Conservation (phyloP, 2,113 vertebrate genomes). For the Serilophus lunatus region DNA sequence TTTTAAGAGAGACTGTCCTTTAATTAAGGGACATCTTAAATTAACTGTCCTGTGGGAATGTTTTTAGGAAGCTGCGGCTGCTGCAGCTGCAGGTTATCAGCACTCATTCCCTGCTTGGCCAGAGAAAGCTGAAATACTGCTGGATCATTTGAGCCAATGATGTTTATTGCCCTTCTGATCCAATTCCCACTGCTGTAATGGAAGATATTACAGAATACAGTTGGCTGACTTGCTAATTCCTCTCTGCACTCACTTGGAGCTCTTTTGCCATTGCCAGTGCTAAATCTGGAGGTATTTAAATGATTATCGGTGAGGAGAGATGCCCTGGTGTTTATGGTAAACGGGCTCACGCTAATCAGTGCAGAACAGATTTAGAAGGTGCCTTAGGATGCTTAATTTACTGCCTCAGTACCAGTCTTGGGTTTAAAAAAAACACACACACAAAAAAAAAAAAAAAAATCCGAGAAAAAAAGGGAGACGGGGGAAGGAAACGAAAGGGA, state of each 20-base stretch:
- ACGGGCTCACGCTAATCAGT: slow-evolving; percentile 61
- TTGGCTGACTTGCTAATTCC: slow-evolving; percentile 51
- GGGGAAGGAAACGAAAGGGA: neutral
- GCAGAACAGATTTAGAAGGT: slow-evolving; percentile 68
- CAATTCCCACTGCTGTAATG: slow-evolving; percentile 54
- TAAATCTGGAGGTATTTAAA: slow-evolving; percentile 66
- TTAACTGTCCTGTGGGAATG: neutral
- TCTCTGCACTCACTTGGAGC: slow-evolving; percentile 19
- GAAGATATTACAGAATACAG: slow-evolving; percentile 52
- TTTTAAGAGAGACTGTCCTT: slow-evolving; percentile 26
- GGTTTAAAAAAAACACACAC: neutral
- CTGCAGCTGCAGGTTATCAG: slow-evolving; percentile 41
- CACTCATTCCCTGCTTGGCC: slow-evolving; percentile 33
- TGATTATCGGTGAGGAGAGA: slow-evolving; percentile 44
- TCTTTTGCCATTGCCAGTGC: slow-evolving; percentile 16
- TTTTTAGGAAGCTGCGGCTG: neutral
- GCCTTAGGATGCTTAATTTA: slow-evolving; percentile 67
- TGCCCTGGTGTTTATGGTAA: slow-evolving; percentile 54
- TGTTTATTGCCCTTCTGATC: slow-evolving; percentile 62
- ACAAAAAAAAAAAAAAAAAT: neutral
- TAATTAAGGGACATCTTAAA: slow-evolving; percentile 48
- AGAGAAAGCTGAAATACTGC: slow-evolving; percentile 25
- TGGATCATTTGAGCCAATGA: slow-evolving; percentile 49
- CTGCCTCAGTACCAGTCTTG: slow-evolving; percentile 18
- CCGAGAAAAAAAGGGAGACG: neutral